Base-by-base conservation (phyloP, 2,797 vertebrate genomes). In the Hyperoplus lanceolatus region DNA sequence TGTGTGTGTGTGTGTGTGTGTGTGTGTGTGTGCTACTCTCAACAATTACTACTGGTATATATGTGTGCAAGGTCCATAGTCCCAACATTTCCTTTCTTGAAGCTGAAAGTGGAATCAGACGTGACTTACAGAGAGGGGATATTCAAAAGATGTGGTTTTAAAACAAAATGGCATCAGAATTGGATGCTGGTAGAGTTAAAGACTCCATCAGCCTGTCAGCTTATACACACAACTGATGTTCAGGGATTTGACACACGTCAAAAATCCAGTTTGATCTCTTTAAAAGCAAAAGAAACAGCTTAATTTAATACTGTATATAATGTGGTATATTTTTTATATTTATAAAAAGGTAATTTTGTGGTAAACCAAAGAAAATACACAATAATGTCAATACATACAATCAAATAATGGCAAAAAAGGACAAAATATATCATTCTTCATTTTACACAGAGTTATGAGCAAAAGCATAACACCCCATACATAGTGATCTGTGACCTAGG, bases 401-500 rank as follows among this genome's bases (percentile, higher is more conserved):
- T 91, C 83, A 94, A 92, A 92, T 91, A 87, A 91, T 91, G 83
- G 72, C 29, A 86, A 89, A 91, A 87, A 84, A 75, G 84, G 91
- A 94, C 88, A 92, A 92, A 92, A 94, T 86, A 95, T 88, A 95
- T 95, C 93, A 96, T 95, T 96, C 96, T 97, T 97, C 95, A 96
- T 96, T 96, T 94, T 94, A 94, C 92, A 88, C 88, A 92, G 92
- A 91, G 92, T 94, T 94, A 95, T 94, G 92, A 95, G 91, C 92
- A 94, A 94, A 95, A 93, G 92, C 91, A 92, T 93, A 93, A 93
- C 93, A 73, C 93, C 93, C 90, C 89, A 92, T 91, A 96, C 90
- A 95, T 95, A 95, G 94, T 95, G 95, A 96, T 96, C 94, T 95
- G 95, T 96, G 96, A 97, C 96, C 96, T 95, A 96, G 94, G 95